phyloP scores from a whole-genome alignment of 2,888 invertebrate genomes.

The Eulithis testata region DNA sequence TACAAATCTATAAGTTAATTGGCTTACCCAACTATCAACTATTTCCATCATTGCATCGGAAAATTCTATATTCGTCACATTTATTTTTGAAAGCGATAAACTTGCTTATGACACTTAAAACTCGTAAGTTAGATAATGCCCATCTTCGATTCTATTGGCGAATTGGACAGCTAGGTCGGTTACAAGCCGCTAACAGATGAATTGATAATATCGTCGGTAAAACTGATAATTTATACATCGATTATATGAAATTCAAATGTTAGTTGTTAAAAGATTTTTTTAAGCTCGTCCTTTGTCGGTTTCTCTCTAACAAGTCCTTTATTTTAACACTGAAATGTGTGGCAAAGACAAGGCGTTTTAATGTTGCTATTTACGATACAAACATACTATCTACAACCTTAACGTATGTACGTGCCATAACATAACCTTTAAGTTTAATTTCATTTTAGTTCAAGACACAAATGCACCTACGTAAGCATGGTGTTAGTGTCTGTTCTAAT shows the following conservation, averaged over 20 bases:
- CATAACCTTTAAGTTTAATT: constrained; percentile 30
- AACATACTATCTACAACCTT: neutral
- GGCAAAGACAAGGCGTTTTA: constrained; percentile 1
- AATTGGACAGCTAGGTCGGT: neutral
- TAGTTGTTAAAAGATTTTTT: neutral
- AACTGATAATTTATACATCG: neutral
- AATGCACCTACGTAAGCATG: constrained; percentile 33
- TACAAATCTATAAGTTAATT: too few relatives aligned
- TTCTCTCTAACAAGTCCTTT: neutral
- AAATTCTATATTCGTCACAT: neutral
- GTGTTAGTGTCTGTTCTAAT: constrained; percentile 34
- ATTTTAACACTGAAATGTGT: neutral
- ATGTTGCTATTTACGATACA: neutral
- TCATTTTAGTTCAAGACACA: constrained; percentile 27
- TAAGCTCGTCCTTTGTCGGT: neutral
- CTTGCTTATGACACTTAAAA: neutral
- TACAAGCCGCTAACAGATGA: constrained; percentile 4
- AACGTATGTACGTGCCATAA: constrained; percentile 3
- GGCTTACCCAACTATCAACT: too few relatives aligned
- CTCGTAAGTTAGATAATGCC: constrained; percentile 4
- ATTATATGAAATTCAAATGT: neutral
- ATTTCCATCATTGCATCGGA: neutral
- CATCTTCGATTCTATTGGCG: neutral
- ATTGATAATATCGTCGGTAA: neutral
- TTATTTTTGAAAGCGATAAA: neutral